Percentiles rank a stretch among this genome's conserved stretches.
Evolutionary conservation across 2,888 invertebrate species (phyloP).

Genomic region (Ectemnius lituratus): DNA sequence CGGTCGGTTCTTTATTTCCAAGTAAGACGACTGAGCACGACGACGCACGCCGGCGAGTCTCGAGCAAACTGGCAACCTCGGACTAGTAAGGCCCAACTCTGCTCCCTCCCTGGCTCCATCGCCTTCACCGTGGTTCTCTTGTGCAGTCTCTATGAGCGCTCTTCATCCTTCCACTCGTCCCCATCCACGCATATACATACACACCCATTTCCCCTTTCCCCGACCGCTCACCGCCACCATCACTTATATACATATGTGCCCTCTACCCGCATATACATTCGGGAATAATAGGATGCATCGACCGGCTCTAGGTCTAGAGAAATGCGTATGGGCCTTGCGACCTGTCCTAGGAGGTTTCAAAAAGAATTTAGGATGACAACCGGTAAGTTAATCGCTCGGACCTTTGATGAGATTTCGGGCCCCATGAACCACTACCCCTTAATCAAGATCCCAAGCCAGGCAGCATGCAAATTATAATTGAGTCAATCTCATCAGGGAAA

Average conservation of each 20-base stretch:
- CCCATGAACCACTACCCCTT: too few species aligned
- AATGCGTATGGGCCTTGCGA: too few species aligned
- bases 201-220: slow-evolving; percentile 23
- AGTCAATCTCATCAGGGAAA: not conserved
- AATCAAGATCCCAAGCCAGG: too few species aligned
- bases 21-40: slow-evolving; percentile 50
- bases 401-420: too few species aligned
- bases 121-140: slow-evolving; percentile 8
- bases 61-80: slow-evolving; percentile 66
- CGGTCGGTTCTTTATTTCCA: slow-evolving; percentile 25
- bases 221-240: not conserved
- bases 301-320: too few species aligned
- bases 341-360: too few species aligned
- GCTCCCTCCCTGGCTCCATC: slow-evolving; percentile 32
- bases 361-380: too few species aligned
- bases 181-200: not conserved
- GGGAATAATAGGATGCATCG: slow-evolving; percentile 23
- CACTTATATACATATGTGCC: not conserved
- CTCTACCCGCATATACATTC: not conserved
- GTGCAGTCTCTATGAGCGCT: slow-evolving; percentile 8
- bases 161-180: slow-evolving; percentile 12
- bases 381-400: too few species aligned
- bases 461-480: not conserved
- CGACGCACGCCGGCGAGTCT: slow-evolving; percentile 50
- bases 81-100: slow-evolving; percentile 63